Base-by-base conservation (phyloP, 64 coral and sea anemone genomes). In the Hydrozoanthus tunicans region DNA sequence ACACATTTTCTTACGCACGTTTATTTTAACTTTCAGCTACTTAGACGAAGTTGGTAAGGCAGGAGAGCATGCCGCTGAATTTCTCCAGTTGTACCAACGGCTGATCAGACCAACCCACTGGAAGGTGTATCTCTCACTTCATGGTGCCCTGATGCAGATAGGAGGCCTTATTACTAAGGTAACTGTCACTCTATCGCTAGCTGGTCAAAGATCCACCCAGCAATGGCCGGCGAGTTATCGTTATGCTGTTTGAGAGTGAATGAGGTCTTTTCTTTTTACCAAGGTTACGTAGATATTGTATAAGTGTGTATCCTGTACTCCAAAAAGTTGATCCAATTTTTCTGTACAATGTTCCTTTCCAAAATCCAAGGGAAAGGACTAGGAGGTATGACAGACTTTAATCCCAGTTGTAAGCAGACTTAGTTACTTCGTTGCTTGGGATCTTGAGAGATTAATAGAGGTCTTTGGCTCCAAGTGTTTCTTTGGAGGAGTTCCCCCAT, bases 111-210 rank as follows among this genome's bases (percentile, higher is more conserved):
- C 94, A 56, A 90, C 94, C 11, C 90, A 93, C 61, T 95, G 92
- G 89, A 99, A 99, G 66, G 88, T 82, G 64, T 94, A 99, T 80
- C 81, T 99, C 5, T 79, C 97, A 60, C 90, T 93, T 6, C 90
- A 92, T 60, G 97, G 97, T 67, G 97, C 94, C 51, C 80, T 99
- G 17, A 13, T 96, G 57, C 89, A 90, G 82, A 99, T 99, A 65
- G 94, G 94, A 61, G 84, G 89, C 62, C 94, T 99, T 6, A 94
- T 99, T 53, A 99, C 97, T 14, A 91, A 94, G 94, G 97, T 99
- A 86, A 51, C 43, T 11, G 67, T 25, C 58, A 43, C 32, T 43
- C 32, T 43, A 43, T 43, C 32, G 0, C 2, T 43, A 43, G 32
- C 32, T 43, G 32, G 32, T 43, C 32, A 43, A 20, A 43, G 32